Evolutionary conservation across 2,888 invertebrate genomes (phyloP).

Genomic region (Coleophora deauratella): DNA sequence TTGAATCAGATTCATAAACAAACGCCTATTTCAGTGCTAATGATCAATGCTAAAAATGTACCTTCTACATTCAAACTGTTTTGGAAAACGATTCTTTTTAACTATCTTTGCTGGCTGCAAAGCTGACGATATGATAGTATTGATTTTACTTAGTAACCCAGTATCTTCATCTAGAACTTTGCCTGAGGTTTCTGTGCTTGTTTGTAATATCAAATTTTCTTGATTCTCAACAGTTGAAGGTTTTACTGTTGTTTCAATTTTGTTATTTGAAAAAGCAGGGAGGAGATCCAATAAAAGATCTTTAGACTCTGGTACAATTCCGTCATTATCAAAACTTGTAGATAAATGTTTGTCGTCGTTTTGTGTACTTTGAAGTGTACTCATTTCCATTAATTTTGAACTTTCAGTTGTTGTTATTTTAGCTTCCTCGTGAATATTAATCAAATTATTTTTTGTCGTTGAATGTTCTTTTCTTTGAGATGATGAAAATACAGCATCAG

Average conservation of each 20-base stretch:
- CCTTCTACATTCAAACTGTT: constrained; percentile 60
- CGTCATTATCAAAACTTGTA: constrained; percentile 5
- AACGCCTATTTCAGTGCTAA: too few species aligned
- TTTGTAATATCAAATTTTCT: constrained; percentile 1
- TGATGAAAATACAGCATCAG: constrained; percentile 4
- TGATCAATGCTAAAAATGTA: constrained; percentile 26
- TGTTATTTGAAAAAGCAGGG: constrained; percentile 5
- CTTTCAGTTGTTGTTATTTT: constrained; percentile 3
- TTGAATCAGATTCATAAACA: too few species aligned
- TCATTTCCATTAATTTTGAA: constrained; percentile 1
- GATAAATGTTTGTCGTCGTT: neutral
- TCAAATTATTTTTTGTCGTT: too few species aligned
- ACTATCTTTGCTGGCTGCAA: constrained; percentile 47
- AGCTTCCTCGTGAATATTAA: neutral
- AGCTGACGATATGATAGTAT: constrained; percentile 34
- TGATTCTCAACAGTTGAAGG: constrained; percentile 3
- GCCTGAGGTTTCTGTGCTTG: too few species aligned
- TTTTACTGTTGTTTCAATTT: too few species aligned
- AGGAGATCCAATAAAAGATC: constrained; percentile 24
- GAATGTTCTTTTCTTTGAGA: neutral
- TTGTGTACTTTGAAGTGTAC: neutral
- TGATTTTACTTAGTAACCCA: constrained; percentile 27
- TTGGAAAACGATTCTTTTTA: constrained; percentile 39
- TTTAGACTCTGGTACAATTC: constrained; percentile 20
- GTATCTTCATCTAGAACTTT: constrained; percentile 21